phyloP scores from a whole-genome alignment of 2,797 vertebrate species.

The Rhincodon typus region DNA sequence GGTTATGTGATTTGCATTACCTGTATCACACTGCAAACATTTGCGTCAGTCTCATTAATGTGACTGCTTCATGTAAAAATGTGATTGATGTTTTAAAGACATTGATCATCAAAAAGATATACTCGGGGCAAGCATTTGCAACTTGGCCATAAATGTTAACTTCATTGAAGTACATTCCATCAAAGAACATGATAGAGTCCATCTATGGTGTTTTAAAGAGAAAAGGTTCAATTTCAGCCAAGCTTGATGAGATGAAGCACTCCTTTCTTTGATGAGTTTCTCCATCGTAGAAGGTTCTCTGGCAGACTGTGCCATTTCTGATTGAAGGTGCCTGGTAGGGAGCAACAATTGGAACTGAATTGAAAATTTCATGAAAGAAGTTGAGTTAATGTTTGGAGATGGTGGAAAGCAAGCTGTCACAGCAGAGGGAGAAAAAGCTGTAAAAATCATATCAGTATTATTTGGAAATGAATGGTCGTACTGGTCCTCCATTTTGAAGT shows the following conservation, averaged over 20 bases:
- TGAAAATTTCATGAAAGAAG: background rate
- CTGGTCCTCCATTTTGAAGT: no score
- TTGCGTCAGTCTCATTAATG: background rate
- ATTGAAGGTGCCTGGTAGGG: no score
- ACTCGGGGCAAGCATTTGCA: background rate
- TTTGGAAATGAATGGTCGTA: no score
- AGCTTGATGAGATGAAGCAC: background rate
- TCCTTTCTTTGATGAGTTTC: background rate
- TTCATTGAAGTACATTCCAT: background rate
- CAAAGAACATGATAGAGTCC: background rate
- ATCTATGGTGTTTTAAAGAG: background rate
- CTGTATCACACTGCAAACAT: background rate
- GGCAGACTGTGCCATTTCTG: background rate
- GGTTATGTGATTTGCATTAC: background rate
- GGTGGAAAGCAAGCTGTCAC: background rate
- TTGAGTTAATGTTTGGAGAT: background rate
- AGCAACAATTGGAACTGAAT: background rate
- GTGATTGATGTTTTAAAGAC: background rate
- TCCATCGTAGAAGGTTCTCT: background rate
- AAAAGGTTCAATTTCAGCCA: background rate
- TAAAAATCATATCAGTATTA: no score
- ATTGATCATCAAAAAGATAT: background rate
- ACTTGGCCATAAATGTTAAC: background rate
- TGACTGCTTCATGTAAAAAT: background rate
- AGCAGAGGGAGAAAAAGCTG: background rate